Evolutionary conservation across 1,140 invertebrate species (phyloP).

Genomic region (Cepaea nemoralis): DNA sequence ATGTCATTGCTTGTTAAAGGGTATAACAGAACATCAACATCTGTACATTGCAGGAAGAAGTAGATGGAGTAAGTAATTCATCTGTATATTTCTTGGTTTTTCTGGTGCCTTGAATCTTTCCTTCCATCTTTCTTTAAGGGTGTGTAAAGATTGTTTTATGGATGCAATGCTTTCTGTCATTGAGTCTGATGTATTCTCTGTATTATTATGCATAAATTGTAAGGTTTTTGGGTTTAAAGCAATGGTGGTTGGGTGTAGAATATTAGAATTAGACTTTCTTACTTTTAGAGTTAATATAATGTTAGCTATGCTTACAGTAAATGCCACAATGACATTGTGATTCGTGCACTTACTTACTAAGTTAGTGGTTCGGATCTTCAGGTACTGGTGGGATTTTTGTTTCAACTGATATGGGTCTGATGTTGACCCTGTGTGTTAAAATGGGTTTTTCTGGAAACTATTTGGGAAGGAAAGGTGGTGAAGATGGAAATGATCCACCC

Average conservation of each 20-base stretch:
- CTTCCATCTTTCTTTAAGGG: neutral
- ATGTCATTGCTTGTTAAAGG: neutral
- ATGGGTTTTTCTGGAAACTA: too few species aligned
- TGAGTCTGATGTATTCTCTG: neutral
- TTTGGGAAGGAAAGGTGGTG: too few species aligned
- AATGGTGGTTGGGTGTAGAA: neutral
- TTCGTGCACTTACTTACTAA: too few species aligned
- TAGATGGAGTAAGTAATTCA: constrained; percentile 33
- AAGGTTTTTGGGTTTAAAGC: neutral
- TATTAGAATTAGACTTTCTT: neutral
- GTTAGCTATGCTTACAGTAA: too few species aligned
- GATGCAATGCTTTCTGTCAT: neutral
- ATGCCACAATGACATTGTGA: too few species aligned
- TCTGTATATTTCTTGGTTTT: neutral
- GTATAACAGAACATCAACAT: neutral
- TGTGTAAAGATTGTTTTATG: neutral
- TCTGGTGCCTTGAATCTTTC: neutral
- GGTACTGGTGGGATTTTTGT: too few species aligned
- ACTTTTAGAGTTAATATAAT: neutral
- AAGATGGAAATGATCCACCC: too few species aligned
- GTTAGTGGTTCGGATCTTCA: too few species aligned
- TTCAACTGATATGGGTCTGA: too few species aligned
- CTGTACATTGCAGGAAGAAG: constrained; percentile 34
- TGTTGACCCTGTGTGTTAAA: too few species aligned
- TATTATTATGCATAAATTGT: neutral